Evolutionary conservation across 2,888 invertebrate genomes (phyloP), one percentile per base, ranked within the genome.

Genomic region (Tiliacea aurago): DNA sequence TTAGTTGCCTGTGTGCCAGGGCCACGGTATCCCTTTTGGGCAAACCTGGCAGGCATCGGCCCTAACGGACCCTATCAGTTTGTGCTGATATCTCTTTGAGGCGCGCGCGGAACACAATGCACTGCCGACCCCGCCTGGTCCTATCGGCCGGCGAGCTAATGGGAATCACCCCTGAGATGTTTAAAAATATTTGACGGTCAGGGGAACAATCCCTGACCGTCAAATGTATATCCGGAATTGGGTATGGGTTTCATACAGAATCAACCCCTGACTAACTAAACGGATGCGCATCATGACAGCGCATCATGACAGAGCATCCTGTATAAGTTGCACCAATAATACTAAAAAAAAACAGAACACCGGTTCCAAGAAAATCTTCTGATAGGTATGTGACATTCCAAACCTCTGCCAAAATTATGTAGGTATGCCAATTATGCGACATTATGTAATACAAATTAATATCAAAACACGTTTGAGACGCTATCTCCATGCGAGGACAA

Each of bases 331-430:
- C 23, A 23, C 23, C 5, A 37, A n/a, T 6, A 13, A 6, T 10
- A 43, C 10, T 10, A 20, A 15, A 64, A 64, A n/a, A 11, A 65
- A 20, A 41, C 7, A 66, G 70, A 23, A 70, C 10, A 70, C 28
- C 37, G 10, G 4, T 20, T 47, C 28, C 20, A 63, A 20, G 20
- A 51, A 51, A 49, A 5, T 53, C 37, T 9, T n/a, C 4, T 67
- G 18, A 0, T 33, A 23, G 37, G 28, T 28, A 28, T 28, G 1
- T 49, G 53, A 45, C 45, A 65, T 79, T 51, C 49, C 37, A 45
- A 65, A 49, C 33, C 10, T 4, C 0, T 28, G 85, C 68, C 23
- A 82, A 78, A 58, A 72, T 76, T 73, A 82, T 82, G 79, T 68
- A 78, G 76, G 37, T 80, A 81, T 83, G 66, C 20, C 63, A 72